Evolutionary conservation across 2,797 vertebrate species (phyloP).

Genomic region (Tauraco hartlaubi): DNA sequence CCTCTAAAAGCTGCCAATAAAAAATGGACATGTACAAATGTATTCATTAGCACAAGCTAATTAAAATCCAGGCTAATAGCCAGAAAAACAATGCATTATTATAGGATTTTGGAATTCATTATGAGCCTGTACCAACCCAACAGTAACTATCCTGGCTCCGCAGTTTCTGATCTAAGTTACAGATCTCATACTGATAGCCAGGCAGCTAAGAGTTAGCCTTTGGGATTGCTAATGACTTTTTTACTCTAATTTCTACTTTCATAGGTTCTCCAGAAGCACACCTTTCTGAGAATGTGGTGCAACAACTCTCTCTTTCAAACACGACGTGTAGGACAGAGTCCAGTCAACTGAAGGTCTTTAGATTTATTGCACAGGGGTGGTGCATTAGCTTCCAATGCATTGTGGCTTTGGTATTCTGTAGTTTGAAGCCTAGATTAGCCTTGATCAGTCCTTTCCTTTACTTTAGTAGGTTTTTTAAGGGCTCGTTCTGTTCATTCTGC

Average conservation of each 20-base stretch:
- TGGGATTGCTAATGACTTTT: neutral
- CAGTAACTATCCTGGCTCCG: neutral
- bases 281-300: neutral
- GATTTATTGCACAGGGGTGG: neutral
- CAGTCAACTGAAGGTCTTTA: neutral
- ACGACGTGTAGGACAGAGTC: neutral
- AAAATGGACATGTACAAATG: slow-evolving; percentile 35
- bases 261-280: neutral
- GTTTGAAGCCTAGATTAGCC: neutral
- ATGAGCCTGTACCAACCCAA: neutral
- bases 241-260: neutral
- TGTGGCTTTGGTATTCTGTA: neutral
- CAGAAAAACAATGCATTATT: neutral
- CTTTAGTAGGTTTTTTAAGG: neutral
- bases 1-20: slow-evolving; percentile 33
- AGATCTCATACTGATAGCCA: neutral
- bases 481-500: neutral
- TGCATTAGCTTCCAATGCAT: neutral
- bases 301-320: neutral
- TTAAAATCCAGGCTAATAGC: slow-evolving; percentile 46
- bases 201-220: neutral
- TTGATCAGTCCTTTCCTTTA: neutral
- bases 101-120: slow-evolving; percentile 13
- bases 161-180: neutral
- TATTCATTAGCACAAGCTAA: slow-evolving; percentile 51